Evolutionary conservation across 2,113 vertebrate species (phyloP), one percentile per base, ranked within the genome.

Genomic region (Pseudorhombus dupliciocellatus): DNA sequence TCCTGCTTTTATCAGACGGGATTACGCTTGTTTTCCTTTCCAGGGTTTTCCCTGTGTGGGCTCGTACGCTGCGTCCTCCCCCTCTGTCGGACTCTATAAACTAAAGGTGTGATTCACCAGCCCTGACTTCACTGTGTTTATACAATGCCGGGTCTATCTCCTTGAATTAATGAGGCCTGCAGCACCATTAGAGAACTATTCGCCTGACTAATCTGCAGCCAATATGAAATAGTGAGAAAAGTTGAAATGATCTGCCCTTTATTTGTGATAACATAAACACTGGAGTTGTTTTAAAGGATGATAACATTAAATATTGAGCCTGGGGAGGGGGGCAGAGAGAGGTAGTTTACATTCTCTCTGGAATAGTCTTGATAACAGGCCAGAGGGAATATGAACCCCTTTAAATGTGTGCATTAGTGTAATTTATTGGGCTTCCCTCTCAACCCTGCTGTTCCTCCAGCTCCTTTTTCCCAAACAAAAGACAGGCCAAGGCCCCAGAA

Each of bases 351-450:
- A 94, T 95, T 95, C 91, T 92, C 89, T 73, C 79, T 90, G 87
- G 90, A 92, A 92, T 90, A 89, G 92, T 93, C 91, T 94, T 94
- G 94, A 95, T 93, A 93, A 93, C 89, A 90, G 86, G 93, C 93
- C 93, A 94, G 92, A 78, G 91, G 93, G 93, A 94, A 94, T 93
- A 92, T 91, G 92, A 94, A 89, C 90, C 81, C 78, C 87, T 93
- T 94, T 91, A 94, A 94, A 93, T 92, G 87, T 93, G 92, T 94
- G 91, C 92, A 94, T 94, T 94, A 94, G 91, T 89, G 85, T 94
- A 92, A 95, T 95, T 94, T 94, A 94, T 94, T 92, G 89, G 90
- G 88, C 86, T 86, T 93, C 88, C 87, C 86, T 91, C 87, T 89
- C 85, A 80, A 86, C 87, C 79, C 84, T 90, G 89, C 85, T 85